Conservation (phyloP, 2,797 vertebrate genomes). For the Zalophus californianus region DNA sequence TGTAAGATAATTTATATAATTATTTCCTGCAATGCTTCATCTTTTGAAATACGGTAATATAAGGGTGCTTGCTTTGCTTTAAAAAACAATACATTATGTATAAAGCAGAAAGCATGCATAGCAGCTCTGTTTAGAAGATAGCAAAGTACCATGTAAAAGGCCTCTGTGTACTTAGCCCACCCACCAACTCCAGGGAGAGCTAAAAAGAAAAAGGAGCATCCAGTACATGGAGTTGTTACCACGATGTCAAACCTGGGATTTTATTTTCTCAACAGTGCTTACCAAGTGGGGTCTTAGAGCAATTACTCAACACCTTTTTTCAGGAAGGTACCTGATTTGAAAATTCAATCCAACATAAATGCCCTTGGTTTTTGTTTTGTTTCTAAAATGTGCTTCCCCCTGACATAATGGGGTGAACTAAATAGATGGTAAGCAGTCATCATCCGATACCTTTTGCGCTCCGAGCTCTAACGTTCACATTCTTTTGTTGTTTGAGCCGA, state of each 20-base stretch:
- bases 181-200: constrained; percentile 84
- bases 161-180: constrained; percentile 89
- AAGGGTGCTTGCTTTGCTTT: constrained; percentile 82
- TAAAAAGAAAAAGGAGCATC: constrained; percentile 77
- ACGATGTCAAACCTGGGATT: constrained; percentile 83
- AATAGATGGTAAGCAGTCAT: neutral
- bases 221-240: constrained; percentile 85
- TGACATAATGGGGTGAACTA: neutral
- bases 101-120: constrained; percentile 89
- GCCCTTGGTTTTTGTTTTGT: neutral
- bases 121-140: constrained; percentile 90
- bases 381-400: neutral
- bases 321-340: neutral
- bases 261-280: constrained; percentile 68
- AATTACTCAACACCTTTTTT: constrained; percentile 33
- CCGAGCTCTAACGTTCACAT: neutral
- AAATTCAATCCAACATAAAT: constrained; percentile 13
- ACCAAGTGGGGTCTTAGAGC: neutral
- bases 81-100: constrained; percentile 86
- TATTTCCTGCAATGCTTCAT: constrained; percentile 81
- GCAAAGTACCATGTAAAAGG: constrained; percentile 88
- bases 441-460: neutral
- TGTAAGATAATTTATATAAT: constrained; percentile 81
- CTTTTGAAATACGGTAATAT: constrained; percentile 86
- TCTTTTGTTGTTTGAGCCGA: neutral